Evolutionary conservation across 2,888 invertebrate species (phyloP).

Genomic region (Sympetrum striolatum): DNA sequence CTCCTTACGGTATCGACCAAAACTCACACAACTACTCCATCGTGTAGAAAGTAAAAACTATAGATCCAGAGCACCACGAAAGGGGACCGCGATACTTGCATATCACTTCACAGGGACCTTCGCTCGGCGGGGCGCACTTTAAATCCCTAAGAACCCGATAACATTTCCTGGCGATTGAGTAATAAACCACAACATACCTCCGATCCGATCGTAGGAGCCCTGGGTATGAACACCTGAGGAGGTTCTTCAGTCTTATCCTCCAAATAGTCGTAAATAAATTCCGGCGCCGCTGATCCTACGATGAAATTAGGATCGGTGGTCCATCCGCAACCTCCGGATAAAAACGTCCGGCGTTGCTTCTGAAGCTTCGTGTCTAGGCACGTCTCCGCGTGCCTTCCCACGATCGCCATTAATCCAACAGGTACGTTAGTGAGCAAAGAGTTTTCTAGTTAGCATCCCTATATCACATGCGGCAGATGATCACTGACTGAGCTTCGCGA

Average conservation of each 20-base stretch:
- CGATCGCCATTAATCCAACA: slow-evolving; percentile 44
- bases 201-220: slow-evolving; percentile 19
- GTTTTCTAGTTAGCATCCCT: not conserved
- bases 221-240: slow-evolving; percentile 30
- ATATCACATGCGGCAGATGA: slow-evolving; percentile 24
- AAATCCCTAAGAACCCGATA: not conserved
- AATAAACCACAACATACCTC: slow-evolving; percentile 5
- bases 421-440: slow-evolving; percentile 16
- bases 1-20: too few relatives aligned
- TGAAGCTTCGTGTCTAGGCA: slow-evolving; percentile 21
- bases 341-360: slow-evolving; percentile 36
- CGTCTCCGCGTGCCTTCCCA: slow-evolving; percentile 42
- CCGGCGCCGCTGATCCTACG: slow-evolving; percentile 5
- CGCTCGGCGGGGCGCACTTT: not conserved
- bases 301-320: slow-evolving; percentile 31
- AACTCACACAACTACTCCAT: too few relatives aligned
- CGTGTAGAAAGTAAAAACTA: too few relatives aligned
- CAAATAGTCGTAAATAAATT: slow-evolving; percentile 22
- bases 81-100: too few relatives aligned
- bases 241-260: slow-evolving; percentile 29
- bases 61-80: too few relatives aligned
- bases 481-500: not conserved
- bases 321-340: slow-evolving; percentile 40
- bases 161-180: not conserved
- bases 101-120: not conserved